Evolutionary conservation across 2,888 invertebrate genomes (phyloP), one percentile per base, ranked within the genome.

Genomic region (Drosophila incognita): DNA sequence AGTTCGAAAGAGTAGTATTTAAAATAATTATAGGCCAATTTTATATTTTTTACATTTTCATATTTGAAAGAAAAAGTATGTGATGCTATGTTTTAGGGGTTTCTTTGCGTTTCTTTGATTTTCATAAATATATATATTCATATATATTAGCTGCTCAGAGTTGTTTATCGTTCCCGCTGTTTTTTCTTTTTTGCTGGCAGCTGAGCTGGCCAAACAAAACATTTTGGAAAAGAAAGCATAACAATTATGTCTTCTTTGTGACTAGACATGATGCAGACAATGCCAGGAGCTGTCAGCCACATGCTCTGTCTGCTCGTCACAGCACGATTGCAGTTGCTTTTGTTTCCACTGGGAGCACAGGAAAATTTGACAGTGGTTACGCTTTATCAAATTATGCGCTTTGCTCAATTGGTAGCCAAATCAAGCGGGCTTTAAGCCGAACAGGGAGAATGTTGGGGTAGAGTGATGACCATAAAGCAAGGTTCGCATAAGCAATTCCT

Each of bases 181-280:
- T 52, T 42, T 29, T 49, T 2, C 15, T 5, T 24, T 53, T 38
- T 29, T 29, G 21, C 31, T 64, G 62, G 56, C 70, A 76, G 65
- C 51, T 66, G 75, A 58, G 69, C 69, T 69, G 69, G 64, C 48
- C 62, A 70, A 66, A 81, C 81, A 87, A 81, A 79, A 67, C 68
- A 69, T 68, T 73, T 72, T 18, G 36, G n/a, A 40, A 57, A 35
- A 38, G 67, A 58, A 69, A 64, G 36, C 57, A 48, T 35, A 70
- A 72, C 79, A 74, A 76, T 76, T 76, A 57, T 38, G 71, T 33
- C 60, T 59, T 57, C 51, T 65, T 62, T 74, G 51, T 54, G 79
- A 71, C 79, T 53, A 86, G 87, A 86, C 86, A 64, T 60, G 64
- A 56, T 49, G 70, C 79, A 84, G 84, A 84, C 83, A 88, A 88